A percentile compares a stretch with the other conserved stretches of the same genome.
Evolutionary conservation across 2,888 invertebrate species (phyloP).

Genomic region (Lycia hirtaria): DNA sequence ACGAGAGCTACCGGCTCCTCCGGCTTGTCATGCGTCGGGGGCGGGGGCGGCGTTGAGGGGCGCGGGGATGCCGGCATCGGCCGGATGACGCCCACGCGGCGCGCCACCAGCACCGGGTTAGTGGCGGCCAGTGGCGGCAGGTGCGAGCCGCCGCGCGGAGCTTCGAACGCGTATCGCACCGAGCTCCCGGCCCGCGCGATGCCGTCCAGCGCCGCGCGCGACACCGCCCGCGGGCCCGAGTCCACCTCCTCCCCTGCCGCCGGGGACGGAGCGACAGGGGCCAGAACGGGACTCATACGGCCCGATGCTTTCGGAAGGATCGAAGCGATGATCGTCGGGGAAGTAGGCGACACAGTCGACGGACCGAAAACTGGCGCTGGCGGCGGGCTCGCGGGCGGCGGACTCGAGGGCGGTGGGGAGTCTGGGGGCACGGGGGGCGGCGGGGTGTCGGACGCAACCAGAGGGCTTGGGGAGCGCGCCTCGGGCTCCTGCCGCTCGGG

Average conservation of each 20-base stretch:
- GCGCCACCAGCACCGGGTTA: constrained; percentile 68
- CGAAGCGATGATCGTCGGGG: background rate
- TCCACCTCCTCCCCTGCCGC: constrained; percentile 42
- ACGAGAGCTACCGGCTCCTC: constrained; percentile 49
- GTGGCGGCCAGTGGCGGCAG: constrained; percentile 72
- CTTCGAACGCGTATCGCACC: constrained; percentile 86
- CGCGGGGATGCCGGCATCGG: constrained; percentile 73
- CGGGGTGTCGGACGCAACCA: constrained; percentile 44
- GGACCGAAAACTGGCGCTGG: constrained; percentile 42
- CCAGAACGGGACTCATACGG: background rate
- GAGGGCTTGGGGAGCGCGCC: constrained; percentile 78
- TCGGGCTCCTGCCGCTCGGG: constrained; percentile 54
- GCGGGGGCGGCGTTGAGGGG: constrained; percentile 48
- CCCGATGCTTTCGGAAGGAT: background rate
- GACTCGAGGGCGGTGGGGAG: constrained; percentile 58
- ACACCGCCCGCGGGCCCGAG: constrained; percentile 71
- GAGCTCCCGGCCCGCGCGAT: constrained; percentile 89
- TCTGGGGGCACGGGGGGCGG: constrained; percentile 51
- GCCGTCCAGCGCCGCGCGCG: constrained; percentile 86
- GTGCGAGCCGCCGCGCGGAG: constrained; percentile 64
- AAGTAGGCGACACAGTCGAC: constrained; percentile 36
- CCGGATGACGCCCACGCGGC: constrained; percentile 85
- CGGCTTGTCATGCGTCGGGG: constrained; percentile 45
- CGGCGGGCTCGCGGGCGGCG: constrained; percentile 50
- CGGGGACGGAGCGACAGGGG: constrained; percentile 16